These are phyloP conservation scores for Anguilla marmorata DNA, from an alignment of 2,797 vertebrate genomes.

Conservation along the genomic window DNA sequence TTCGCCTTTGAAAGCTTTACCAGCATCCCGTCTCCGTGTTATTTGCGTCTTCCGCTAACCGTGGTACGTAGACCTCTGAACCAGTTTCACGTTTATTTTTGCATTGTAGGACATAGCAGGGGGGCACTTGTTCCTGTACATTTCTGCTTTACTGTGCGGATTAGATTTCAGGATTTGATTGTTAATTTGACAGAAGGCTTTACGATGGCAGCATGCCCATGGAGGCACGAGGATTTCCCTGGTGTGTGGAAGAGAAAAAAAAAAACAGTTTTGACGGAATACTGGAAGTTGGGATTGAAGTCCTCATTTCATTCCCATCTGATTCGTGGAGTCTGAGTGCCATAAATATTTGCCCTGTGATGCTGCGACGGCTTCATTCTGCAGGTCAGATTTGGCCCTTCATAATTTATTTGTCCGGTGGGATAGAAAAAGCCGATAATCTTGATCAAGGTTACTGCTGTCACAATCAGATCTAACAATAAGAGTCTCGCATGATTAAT, in stretches of 20 bases:
- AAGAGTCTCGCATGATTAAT: background rate
- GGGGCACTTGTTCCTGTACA: background rate
- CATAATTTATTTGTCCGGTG: background rate
- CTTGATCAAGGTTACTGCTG: background rate
- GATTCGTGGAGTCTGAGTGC: background rate
- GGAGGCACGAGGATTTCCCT: background rate
- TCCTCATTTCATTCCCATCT: background rate
- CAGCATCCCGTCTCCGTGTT: background rate
- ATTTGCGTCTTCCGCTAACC: background rate
- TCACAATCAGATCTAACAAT: background rate
- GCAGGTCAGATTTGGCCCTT: background rate
- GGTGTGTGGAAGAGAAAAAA: background rate
- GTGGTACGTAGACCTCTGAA: background rate
- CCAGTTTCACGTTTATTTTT: no score
- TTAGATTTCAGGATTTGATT: background rate
- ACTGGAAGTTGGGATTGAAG: background rate
- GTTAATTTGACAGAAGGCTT: slow-evolving; percentile 23
- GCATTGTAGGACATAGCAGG: background rate
- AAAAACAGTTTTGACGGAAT: background rate
- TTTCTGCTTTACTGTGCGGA: background rate
- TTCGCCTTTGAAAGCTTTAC: background rate
- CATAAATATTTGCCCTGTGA: background rate
- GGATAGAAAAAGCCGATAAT: background rate
- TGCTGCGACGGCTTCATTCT: background rate
- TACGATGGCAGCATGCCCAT: background rate